Evolutionary conservation across 2,797 vertebrate species (phyloP).

Genomic region (Spheniscus humboldti): DNA sequence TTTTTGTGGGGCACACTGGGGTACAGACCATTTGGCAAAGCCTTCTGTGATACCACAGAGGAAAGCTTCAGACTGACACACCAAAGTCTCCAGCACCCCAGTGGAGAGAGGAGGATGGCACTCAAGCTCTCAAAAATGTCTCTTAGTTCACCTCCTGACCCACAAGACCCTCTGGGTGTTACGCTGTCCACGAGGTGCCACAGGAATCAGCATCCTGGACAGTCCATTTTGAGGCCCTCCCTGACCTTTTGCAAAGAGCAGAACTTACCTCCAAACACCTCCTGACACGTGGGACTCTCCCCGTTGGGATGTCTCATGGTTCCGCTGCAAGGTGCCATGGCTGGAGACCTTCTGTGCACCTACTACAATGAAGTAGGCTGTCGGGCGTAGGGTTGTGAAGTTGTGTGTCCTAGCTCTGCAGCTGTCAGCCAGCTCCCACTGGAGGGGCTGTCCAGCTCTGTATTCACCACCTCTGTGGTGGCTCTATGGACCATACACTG

Average conservation of each 20-base stretch:
- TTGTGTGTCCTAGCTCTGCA: not conserved
- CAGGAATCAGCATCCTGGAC: not conserved
- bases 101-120: not conserved
- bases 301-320: not conserved
- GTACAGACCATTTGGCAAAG: not conserved
- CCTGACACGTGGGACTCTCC: not conserved
- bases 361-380: not conserved
- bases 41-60: not conserved
- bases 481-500: not conserved
- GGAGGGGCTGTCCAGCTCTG: not conserved
- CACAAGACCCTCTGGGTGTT: not conserved
- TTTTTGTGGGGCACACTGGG: not conserved
- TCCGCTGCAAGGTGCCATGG: not conserved
- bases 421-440: not conserved
- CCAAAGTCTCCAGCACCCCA: not conserved
- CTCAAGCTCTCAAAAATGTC: not conserved
- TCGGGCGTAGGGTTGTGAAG: not conserved
- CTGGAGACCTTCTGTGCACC: not conserved
- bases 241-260: not conserved
- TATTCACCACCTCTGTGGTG: not conserved
- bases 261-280: constrained; percentile 53
- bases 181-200: not conserved
- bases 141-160: not conserved
- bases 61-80: not conserved
- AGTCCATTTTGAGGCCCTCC: not conserved